Base-by-base conservation (phyloP, 2,888 invertebrate species). In the Epiblema foenella region DNA sequence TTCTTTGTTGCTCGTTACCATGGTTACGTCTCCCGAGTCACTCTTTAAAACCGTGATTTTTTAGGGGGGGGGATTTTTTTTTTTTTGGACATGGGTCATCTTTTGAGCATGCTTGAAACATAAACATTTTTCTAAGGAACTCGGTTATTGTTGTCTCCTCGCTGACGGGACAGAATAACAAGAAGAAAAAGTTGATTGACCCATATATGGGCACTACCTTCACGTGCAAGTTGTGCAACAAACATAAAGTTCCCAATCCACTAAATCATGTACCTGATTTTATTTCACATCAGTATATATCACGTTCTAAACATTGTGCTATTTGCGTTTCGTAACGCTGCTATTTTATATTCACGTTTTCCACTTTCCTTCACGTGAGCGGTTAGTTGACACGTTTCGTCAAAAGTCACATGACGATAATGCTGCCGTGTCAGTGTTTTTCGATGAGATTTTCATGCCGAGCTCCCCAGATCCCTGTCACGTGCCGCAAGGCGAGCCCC, bases 401-500 rank as follows among this genome's bases (percentile, higher is more conserved):
- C 11, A 60, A 60, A 54, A 46, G 29, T 66, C 56, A 65, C 65
- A 46, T 29, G 56, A 29, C 65, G 29, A 54, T 58, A 54, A 64
- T 20, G 11, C 37, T 37, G 11, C 37, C 12, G 18, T 4, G 51
- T 20, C 52, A 42, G 42, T 52, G 54, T 64, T 39, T 64, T 52
- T 39, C n/a, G 52, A 52, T 37, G 46, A 60, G 46, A 29, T 60
- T 60, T 60, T 15, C 46, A 60, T 46, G 29, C 46, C 46, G 24
- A 15, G n/a, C 12, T n/a, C 46, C 46, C 46, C 10, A 12, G 39
- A 12, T 15, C 24, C 71, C 46, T 4, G 75, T 17, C 67, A 73
- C 73, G 73, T 46, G 73, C 42, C 59, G 29, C 70, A 33, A 42
- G 74, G 46, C 73, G 69, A 69, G 84, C 85, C 88, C 77, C 87